These are phyloP conservation scores for Anolis apletophallus DNA, from an alignment of 2,797 vertebrate genomes.

Conservation along the genomic window DNA sequence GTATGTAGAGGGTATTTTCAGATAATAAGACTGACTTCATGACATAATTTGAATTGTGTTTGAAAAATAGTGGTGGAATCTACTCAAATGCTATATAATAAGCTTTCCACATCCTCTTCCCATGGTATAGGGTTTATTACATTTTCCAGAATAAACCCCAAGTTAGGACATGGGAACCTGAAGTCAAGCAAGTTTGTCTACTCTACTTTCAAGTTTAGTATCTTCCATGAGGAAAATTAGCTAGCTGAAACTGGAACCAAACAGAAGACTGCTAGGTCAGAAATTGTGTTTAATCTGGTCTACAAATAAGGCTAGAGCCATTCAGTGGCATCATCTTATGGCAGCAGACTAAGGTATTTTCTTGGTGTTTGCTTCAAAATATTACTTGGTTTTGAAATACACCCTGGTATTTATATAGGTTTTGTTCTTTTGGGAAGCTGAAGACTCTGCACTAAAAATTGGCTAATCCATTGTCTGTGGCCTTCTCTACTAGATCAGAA, in stretches of 20 bases:
- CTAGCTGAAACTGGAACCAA: not conserved
- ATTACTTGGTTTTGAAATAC: slow-evolving; percentile 1
- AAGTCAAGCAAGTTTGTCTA: not conserved
- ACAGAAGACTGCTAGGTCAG: not conserved
- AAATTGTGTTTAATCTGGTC: not conserved
- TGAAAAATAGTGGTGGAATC: not conserved
- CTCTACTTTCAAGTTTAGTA: not conserved
- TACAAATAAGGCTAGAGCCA: no score
- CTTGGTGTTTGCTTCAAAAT: not conserved
- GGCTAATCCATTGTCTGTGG: not conserved
- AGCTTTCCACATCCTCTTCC: not conserved
- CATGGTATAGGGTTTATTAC: not conserved
- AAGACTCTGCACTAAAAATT: not conserved
- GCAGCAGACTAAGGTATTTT: not conserved
- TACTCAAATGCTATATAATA: not conserved
- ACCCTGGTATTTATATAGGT: not conserved
- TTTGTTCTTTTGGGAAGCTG: not conserved
- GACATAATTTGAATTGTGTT: not conserved
- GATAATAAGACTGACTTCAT: not conserved
- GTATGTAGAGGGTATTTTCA: not conserved
- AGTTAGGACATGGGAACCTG: not conserved
- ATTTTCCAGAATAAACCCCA: not conserved
- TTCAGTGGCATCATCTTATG: not conserved
- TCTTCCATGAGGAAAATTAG: not conserved
- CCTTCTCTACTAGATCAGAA: not conserved